phyloP scores from a whole-genome alignment of 1,140 invertebrate species.

The Ylistrum balloti region DNA sequence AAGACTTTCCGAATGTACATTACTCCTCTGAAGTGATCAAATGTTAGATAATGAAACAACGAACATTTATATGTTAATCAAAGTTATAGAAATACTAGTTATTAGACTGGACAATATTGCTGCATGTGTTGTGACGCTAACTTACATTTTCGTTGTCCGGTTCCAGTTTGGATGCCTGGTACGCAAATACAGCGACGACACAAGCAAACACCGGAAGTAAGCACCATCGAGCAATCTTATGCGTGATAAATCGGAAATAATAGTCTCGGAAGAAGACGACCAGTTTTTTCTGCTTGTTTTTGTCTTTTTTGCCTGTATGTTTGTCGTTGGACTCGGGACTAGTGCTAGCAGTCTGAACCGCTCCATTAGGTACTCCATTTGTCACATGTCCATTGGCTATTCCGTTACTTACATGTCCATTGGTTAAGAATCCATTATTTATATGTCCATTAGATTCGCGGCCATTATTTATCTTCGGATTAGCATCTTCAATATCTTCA shows the following conservation, averaged over 20 bases:
- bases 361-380: neutral
- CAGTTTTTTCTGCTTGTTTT: conserved; percentile 44
- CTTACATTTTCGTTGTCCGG: conserved; percentile 71
- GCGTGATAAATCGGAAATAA: conserved; percentile 62
- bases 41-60: too few relatives aligned
- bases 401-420: neutral
- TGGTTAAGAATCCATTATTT: neutral
- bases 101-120: too few relatives aligned
- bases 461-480: neutral
- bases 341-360: neutral
- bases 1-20: too few relatives aligned
- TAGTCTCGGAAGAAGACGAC: conserved; percentile 66
- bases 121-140: neutral
- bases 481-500: conserved; percentile 17
- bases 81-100: too few relatives aligned
- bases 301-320: neutral
- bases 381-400: neutral
- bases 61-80: too few relatives aligned
- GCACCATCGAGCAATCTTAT: conserved; percentile 63
- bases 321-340: neutral
- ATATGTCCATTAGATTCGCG: neutral
- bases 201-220: conserved; percentile 59
- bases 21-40: too few relatives aligned
- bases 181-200: conserved; percentile 57
- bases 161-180: conserved; percentile 65